Conservation (phyloP, 2,888 invertebrate genomes). For the Oligia latruncula region DNA sequence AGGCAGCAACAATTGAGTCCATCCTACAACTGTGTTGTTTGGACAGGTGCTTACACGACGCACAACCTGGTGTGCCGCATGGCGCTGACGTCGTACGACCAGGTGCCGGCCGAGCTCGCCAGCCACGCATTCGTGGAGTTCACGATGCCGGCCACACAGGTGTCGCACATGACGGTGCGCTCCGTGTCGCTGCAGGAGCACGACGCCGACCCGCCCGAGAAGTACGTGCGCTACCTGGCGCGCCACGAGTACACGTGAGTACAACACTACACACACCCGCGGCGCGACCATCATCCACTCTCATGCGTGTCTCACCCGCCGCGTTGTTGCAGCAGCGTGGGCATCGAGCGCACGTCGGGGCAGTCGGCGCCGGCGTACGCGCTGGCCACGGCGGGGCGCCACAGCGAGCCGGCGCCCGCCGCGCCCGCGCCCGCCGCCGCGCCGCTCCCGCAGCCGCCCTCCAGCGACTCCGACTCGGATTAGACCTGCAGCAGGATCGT, state of each 20-base stretch:
- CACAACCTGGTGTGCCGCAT: conserved; percentile 98
- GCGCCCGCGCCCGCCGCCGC: conserved; percentile 67
- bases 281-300: background rate
- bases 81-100: conserved; percentile 99
- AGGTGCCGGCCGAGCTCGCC: conserved; percentile 97
- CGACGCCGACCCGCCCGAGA: conserved; percentile 98
- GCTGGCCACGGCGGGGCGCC: conserved; percentile 70
- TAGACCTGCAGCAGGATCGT: conserved; percentile 51
- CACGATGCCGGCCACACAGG: conserved; percentile 99
- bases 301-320: background rate
- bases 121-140: conserved; percentile 98
- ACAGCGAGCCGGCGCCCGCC: conserved; percentile 61
- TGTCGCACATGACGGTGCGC: conserved; percentile 96
- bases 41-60: conserved; percentile 98
- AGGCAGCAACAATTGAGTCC: background rate
- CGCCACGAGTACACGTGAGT: conserved; percentile 97
- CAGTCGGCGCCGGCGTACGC: conserved; percentile 72
- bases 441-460: conserved; percentile 77
- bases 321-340: conserved; percentile 90
- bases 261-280: background rate
- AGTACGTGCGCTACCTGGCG: conserved; percentile 98
- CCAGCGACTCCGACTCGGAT: conserved; percentile 87
- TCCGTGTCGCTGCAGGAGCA: conserved; percentile 97
- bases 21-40: background rate
- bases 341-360: conserved; percentile 94